phyloP scores from a whole-genome alignment of 2,888 invertebrate genomes.

The Caprella mutica region DNA sequence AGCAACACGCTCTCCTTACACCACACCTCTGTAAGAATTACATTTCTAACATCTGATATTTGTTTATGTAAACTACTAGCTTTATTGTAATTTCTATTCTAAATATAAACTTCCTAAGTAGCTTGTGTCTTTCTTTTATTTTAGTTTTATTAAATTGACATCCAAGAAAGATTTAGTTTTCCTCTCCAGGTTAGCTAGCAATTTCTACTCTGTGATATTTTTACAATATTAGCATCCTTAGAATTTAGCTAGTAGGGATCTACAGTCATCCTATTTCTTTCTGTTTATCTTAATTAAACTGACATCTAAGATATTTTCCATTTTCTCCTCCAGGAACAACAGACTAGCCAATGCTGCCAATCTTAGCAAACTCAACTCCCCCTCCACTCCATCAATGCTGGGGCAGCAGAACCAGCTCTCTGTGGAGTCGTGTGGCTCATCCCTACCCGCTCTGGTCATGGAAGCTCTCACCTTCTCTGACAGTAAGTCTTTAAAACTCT shows the following conservation, averaged over 20 bases:
- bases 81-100: neutral
- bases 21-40: conserved; percentile 2
- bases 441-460: conserved; percentile 74
- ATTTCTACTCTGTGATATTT: no score
- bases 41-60: neutral
- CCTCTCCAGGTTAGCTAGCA: no score
- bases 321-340: no score
- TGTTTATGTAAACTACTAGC: neutral
- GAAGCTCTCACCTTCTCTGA: conserved; percentile 74
- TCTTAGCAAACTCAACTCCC: conserved; percentile 43
- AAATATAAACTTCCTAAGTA: neutral
- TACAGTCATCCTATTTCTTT: no score
- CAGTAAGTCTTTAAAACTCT: conserved; percentile 42
- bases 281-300: no score
- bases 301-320: no score
- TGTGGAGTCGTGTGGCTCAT: conserved; percentile 66
- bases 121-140: neutral
- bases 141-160: neutral
- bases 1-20: neutral
- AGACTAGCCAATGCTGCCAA: conserved; percentile 2
- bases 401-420: conserved; percentile 46
- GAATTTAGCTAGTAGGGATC: no score
- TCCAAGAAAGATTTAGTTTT: neutral
- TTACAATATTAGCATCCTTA: no score
- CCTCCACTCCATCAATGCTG: no score